phyloP scores from a whole-genome alignment of 1,140 invertebrate genomes.

The Ephestia elutella region DNA sequence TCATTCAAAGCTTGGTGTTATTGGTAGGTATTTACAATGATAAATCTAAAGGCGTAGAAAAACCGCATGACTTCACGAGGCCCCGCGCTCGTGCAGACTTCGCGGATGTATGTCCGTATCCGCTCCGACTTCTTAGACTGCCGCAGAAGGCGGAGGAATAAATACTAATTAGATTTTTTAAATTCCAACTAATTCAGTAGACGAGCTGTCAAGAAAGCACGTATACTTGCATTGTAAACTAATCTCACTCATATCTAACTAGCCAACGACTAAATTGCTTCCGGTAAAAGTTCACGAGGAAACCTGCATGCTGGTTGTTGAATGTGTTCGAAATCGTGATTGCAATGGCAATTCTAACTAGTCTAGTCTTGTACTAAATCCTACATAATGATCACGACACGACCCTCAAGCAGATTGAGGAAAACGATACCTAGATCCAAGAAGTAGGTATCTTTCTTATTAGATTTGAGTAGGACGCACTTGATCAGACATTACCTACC shows the following conservation, averaged over 20 bases:
- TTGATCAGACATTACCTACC: not conserved
- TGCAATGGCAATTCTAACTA: not conserved
- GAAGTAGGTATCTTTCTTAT: not conserved
- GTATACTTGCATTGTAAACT: too few relatives aligned
- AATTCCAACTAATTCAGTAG: not conserved
- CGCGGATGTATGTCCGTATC: slow-evolving; percentile 12
- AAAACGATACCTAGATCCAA: not conserved
- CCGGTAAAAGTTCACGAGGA: not conserved
- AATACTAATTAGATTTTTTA: not conserved
- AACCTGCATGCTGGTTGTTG: too few relatives aligned
- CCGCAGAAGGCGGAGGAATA: not conserved
- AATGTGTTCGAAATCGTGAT: too few relatives aligned
- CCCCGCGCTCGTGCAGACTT: slow-evolving; percentile 2
- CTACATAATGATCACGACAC: not conserved
- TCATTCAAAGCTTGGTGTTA: not conserved
- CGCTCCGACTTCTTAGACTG: slow-evolving; percentile 1
- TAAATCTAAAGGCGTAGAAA: not conserved
- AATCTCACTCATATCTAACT: too few relatives aligned
- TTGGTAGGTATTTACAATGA: not conserved
- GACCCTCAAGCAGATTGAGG: not conserved
- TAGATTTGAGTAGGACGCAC: not conserved
- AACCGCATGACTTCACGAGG: slow-evolving; percentile 7
- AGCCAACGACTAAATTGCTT: not conserved
- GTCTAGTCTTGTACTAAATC: not conserved
- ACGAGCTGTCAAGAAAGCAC: not conserved